Base-by-base conservation (phyloP, 2,888 invertebrate species). In the Augochlorella aurata region DNA sequence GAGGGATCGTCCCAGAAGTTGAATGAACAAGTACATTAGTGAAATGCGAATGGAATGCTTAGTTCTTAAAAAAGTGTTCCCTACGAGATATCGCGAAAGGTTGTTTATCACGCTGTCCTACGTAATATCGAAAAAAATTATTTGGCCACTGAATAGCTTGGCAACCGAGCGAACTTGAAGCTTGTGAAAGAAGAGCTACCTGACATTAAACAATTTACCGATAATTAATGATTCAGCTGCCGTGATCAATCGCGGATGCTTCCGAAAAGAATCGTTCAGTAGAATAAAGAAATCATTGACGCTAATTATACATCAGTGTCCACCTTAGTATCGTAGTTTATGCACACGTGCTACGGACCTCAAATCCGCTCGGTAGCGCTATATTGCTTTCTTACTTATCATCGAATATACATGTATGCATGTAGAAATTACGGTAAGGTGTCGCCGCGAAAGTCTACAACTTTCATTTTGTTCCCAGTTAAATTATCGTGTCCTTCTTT, bases 41-140 rank as follows among this genome's bases (percentile, higher is more conserved):
- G 85, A 89, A 91, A 91, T 90, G 89, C 88, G 71, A 87, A 85
- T 89, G 91, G 91, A 92, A 91, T 91, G 91, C 80, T 82, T 77
- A 72, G 78, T 82, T 73, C 83, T 80, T 82, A 74, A 78, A 63
- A 8, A 38, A 2, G 38, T 63, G 63, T 63, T 68, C 44, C 65
- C 81, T 85, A 86, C 68, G 79, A 87, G 70, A 68, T 88, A 89
- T 89, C 84, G 87, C 88, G 87, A 88, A 80, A 85, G 86, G 88
- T 78, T 71, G 72, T 29, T 63, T 63, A 63, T 38, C 47, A 79
- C 52, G 29, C 50, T 70, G 47, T 38, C 29, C 73, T 81, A 79
- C 29, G 12, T 71, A 71, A 70, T 52, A 70, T 29, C 44, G 14
- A 74, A 16, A 61, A n/a, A 49, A 18, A 72, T 79, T 87, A 84